Conservation (phyloP, 2,888 invertebrate genomes). For the Anarsia innoxiella region DNA sequence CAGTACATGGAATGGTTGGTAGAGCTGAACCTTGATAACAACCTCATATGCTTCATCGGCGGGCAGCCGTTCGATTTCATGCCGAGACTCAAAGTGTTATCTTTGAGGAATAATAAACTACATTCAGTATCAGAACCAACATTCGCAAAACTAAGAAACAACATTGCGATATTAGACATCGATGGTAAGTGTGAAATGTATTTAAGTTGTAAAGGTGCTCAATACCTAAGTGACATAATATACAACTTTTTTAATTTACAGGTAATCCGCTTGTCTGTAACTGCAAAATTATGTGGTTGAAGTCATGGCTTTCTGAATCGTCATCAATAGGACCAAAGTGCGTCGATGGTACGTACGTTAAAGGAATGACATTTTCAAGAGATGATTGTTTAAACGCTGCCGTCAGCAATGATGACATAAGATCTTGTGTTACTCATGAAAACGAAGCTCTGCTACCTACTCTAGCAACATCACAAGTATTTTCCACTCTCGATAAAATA, state of each 20-base stretch:
- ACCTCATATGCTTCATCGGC: slow-evolving; percentile 85
- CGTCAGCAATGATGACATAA: slow-evolving; percentile 70
- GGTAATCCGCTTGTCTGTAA: slow-evolving; percentile 90
- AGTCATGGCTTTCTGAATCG: slow-evolving; percentile 87
- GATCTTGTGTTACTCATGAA: slow-evolving; percentile 79
- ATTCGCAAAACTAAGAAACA: slow-evolving; percentile 84
- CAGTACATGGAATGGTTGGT: slow-evolving; percentile 90
- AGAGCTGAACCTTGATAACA: slow-evolving; percentile 89
- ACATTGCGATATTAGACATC: slow-evolving; percentile 87
- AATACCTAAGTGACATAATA: neutral
- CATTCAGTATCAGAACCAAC: slow-evolving; percentile 82
- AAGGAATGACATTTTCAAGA: slow-evolving; percentile 81
- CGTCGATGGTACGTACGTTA: slow-evolving; percentile 84
- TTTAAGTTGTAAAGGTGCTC: neutral
- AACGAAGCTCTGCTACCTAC: slow-evolving; percentile 76
- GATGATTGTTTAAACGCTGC: slow-evolving; percentile 77
- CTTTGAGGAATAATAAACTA: slow-evolving; percentile 84
- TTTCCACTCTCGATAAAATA: slow-evolving; percentile 75
- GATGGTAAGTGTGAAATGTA: slow-evolving; percentile 77
- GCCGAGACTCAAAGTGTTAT: slow-evolving; percentile 87
- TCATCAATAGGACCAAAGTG: slow-evolving; percentile 85
- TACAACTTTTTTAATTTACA: slow-evolving; percentile 40
- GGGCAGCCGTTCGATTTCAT: slow-evolving; percentile 88
- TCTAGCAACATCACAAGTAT: slow-evolving; percentile 75
- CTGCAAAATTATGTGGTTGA: slow-evolving; percentile 88